Conservation (phyloP, 2,113 vertebrate genomes). For the Motacilla tschutschensis region DNA sequence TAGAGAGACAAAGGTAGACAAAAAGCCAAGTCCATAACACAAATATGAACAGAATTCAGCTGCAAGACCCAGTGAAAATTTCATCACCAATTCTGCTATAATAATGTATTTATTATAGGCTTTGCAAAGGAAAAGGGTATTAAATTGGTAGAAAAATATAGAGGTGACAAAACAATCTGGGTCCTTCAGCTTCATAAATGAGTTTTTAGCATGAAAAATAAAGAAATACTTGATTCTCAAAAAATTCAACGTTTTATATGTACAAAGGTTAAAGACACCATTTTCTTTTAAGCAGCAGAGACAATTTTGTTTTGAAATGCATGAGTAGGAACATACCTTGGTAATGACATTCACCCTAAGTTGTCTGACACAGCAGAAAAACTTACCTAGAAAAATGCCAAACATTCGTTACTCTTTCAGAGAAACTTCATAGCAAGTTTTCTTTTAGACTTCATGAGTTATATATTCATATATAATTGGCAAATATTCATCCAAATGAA, state of each 20-base stretch:
- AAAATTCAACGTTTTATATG: neutral
- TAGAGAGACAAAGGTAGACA: neutral
- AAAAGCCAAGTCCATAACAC: neutral
- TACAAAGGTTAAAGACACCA: neutral
- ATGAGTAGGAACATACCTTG: neutral
- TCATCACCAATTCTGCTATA: neutral
- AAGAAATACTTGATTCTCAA: neutral
- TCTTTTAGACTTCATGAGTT: neutral
- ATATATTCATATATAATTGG: neutral
- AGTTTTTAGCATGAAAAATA: neutral
- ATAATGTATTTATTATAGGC: neutral
- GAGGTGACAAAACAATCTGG: neutral
- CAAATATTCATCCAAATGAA: neutral
- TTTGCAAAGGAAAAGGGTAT: neutral
- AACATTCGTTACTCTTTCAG: neutral
- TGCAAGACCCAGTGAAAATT: neutral
- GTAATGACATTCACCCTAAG: neutral
- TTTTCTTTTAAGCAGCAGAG: neutral
- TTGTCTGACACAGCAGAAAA: neutral
- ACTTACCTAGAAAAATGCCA: neutral
- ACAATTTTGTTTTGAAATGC: neutral
- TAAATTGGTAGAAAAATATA: neutral
- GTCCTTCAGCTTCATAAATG: neutral
- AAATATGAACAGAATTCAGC: neutral
- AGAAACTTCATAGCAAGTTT: neutral